Percentiles rank a stretch among this genome's conserved stretches.
Evolutionary conservation across 2,797 vertebrate species (phyloP).

Genomic region (Basileuterus tristriatus): DNA sequence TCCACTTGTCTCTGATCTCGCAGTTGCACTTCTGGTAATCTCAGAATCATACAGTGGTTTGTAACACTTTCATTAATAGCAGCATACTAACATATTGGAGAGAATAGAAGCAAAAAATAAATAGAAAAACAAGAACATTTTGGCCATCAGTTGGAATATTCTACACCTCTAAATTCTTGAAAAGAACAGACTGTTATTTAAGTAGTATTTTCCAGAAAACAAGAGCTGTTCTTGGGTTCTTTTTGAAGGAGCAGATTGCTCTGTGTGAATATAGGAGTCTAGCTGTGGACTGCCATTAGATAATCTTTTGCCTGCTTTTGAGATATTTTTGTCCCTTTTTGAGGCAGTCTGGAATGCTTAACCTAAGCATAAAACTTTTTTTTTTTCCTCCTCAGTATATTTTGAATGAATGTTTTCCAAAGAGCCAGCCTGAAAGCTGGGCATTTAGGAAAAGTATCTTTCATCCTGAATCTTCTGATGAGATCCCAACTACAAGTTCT

Average conservation of each 20-base stretch:
- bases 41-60: not conserved
- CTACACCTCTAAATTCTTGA: not conserved
- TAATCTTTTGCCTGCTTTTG: not conserved
- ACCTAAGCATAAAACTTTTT: not conserved
- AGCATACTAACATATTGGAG: not conserved
- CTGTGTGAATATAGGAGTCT: not conserved
- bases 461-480: not conserved
- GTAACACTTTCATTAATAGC: not conserved
- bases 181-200: not conserved
- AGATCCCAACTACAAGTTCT: not conserved
- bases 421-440: not conserved
- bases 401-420: not conserved
- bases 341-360: not conserved
- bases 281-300: not conserved
- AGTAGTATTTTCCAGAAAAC: not conserved
- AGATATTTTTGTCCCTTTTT: not conserved
- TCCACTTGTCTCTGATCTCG: not conserved
- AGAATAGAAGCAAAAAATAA: not conserved
- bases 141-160: not conserved
- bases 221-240: not conserved
- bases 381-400: not conserved
- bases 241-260: not conserved
- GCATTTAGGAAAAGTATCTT: not conserved
- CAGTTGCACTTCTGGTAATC: not conserved
- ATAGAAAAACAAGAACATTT: not conserved